Evolutionary conservation across 2,888 invertebrate species (phyloP), one percentile per base, ranked within the genome.

Genomic region (Dyspetes luteomarginatus): DNA sequence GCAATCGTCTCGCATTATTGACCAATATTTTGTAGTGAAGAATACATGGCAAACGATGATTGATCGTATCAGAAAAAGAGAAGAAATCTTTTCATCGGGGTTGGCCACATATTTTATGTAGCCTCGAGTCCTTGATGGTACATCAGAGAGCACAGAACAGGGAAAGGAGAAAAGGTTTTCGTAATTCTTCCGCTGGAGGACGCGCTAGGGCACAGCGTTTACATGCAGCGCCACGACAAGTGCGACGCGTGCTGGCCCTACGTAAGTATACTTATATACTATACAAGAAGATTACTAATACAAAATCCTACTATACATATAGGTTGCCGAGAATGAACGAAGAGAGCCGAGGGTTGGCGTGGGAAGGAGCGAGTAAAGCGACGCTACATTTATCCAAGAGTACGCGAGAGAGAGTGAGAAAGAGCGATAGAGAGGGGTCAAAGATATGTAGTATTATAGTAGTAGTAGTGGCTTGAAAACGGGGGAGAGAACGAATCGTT

Each of bases 141-240:
- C 41, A 26, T 48, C 24, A 22, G 41, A 69, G 56, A 22, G 43
- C 17, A 15, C 56, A 24, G 58, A 43, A 56, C 24, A 9, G 43
- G 28, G 72, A 26, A 71, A 67, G 28, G 58, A 60, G 62, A 68
- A 69, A 71, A 48, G 71, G 50, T 73, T 82, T 76, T 62, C 68
- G 36, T 58, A 48, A 1, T 68, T 74, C 71, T 71, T 71, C 77
- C 62, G 77, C 78, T 19, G 56, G 77, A 71, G 77, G 67, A 28
- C 76, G 67, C 80, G 65, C 43, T 15, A 76, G 80, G 79, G 73
- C 62, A 41, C 52, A 55, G 55, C 30, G 36, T 68, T 56, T 58
- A 15, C 36, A 17, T 36, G 30, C 65, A 62, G 67, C 74, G 74
- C 68, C 80, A 84, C 74, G 81, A 83, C 81, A 83, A 75, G 67